Evolutionary conservation across 1,140 invertebrate species (phyloP), one percentile per base, ranked within the genome.

Genomic region (Drosophila mauritiana): DNA sequence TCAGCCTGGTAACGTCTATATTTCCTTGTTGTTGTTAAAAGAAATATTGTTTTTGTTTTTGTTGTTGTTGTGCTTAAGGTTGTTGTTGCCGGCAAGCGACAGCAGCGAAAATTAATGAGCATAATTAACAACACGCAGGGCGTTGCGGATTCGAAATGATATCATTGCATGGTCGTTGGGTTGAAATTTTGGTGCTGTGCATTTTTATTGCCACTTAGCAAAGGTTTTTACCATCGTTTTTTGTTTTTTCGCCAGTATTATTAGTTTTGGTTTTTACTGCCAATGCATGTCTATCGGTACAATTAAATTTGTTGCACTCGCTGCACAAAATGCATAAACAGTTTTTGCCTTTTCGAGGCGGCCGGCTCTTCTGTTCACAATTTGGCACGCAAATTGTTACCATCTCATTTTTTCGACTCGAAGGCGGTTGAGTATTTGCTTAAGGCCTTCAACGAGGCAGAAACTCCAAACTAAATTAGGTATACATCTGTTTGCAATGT

Each of bases 221-320:
- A 74, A 79, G 70, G 62, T 62, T 80, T 73, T 70, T 65, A 54
- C 17, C 49, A 55, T 31, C 31, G 20, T 22, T 46, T 46, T 51
- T 46, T 48, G 31, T 62, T 61, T 39, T 43, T 42, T 51, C 46
- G 37, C 64, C 48, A 51, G 52, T 52, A 49, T 67, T 75, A 76
- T 75, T 74, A 74, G 70, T 61, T 77, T 54, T 63, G 56, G 57
- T 68, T 88, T 85, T 88, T 88, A 88, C 83, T 88, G 83, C 83
- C 83, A 88, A 83, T 88, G 83, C 83, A 86, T 86, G 83, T 86
- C 75, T 86, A 84, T 86, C 59, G 86, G 62, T 54, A 88, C 84
- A 88, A 89, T 88, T 88, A 80, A 88, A 88, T 88, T 88, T 88
- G 83, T 86, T 86, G 83, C 83, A 86, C 67, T 86, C 83, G 83